Conservation (phyloP, 1,140 invertebrate genomes). For the Papilio aristodemus region DNA sequence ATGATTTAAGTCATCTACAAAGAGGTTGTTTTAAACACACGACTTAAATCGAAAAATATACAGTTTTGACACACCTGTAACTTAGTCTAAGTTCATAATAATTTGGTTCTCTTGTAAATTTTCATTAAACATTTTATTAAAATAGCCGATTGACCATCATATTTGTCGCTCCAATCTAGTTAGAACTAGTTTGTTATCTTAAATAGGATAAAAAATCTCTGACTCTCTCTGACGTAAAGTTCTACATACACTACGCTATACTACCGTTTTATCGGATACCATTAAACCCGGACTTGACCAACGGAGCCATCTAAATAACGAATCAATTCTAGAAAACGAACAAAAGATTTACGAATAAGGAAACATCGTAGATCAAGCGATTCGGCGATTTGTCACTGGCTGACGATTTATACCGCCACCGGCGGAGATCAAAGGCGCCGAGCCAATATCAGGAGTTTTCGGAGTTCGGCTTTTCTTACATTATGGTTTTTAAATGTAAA, state of each 20-base stretch:
- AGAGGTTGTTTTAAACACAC: no score
- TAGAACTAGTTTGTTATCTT: neutral
- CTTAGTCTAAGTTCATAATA: no score
- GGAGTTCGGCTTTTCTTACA: constrained; percentile 32
- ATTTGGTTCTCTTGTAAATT: no score
- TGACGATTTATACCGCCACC: constrained; percentile 55
- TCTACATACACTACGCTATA: neutral
- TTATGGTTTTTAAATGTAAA: constrained; percentile 41
- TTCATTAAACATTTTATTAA: no score
- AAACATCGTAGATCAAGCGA: constrained; percentile 36
- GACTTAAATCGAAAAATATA: no score
- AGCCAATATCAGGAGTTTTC: constrained; percentile 30
- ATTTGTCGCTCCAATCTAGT: no score
- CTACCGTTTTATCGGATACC: neutral
- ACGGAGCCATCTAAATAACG: constrained; percentile 6
- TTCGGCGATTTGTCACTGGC: constrained; percentile 54
- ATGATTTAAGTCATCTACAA: no score
- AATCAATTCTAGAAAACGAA: constrained; percentile 21
- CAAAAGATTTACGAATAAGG: constrained; percentile 37
- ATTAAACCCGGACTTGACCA: neutral
- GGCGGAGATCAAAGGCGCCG: constrained; percentile 56
- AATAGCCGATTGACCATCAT: no score
- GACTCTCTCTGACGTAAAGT: no score
- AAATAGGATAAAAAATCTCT: no score
- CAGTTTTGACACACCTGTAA: no score